Base-by-base conservation (phyloP, 1,140 invertebrate species). In the Batillaria attramentaria region DNA sequence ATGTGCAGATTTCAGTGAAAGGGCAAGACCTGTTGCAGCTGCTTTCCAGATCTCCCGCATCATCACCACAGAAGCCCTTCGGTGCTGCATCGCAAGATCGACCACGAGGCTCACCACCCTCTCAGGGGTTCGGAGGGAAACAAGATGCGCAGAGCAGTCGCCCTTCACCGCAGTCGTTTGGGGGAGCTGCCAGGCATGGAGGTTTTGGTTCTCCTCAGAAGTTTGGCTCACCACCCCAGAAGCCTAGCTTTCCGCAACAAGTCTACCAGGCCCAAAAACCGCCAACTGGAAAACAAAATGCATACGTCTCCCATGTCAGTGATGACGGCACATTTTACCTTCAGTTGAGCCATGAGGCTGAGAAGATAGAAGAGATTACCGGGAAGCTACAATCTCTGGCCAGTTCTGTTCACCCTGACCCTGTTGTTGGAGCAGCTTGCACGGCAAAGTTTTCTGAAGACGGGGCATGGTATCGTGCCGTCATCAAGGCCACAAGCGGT, bases 391-490 rank as follows among this genome's bases (percentile, higher is more conserved):
- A 81, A 33, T 50, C 10, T 28, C 43, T 82, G 13, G 18, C 33
- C n/a, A 66, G 66, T 39, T 35, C 75, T 41, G 33, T 42, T 20
- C 54, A 80, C 24, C 33, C 74, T 3, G 46, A 54, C 35, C 35
- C 57, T 0, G 18, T 33, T 6, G 54, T 68, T 31, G 81, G 81
- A n/a, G 54, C 93, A 0, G 84, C 94, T 1, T 96, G 95, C 85
- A 91, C 94, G 42, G 95, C 95, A 0, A 92, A 93, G 76, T 96
- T 94, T 81, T 93, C 93, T 79, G 92, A 92, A 79, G 95, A 96
- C 90, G 87, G 90, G 31, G 92, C 93, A 72, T 96, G 95, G 94
- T 96, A 95, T 84, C 91, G 96, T 78, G 95, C 95, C 1, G 94
- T 96, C 24, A 90, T 95, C 0, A 94, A 79, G 39, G 35, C 75